Evolutionary conservation across 2,113 vertebrate species (phyloP), one percentile per base, ranked within the genome.

Genomic region (Stictonetta naevosa): DNA sequence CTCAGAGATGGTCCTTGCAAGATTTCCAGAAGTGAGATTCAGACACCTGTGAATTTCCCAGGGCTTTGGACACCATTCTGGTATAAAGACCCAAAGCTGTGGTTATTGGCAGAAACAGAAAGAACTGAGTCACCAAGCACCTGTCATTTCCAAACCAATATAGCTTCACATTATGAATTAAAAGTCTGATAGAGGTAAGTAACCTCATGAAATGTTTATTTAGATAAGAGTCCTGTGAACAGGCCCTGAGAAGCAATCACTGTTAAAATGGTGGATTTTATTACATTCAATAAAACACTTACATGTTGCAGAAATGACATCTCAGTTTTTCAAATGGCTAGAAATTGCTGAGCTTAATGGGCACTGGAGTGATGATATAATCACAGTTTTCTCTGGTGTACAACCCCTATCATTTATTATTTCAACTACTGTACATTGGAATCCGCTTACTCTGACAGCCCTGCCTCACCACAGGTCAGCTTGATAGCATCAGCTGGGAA

Each of bases 331-430:
- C 88, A 96, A 94, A 93, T 75, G 85, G 77, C 80, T 83, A 83
- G 84, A 86, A 95, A 67, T 90, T 93, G 34, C 89, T 95, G 88
- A 96, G 74, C 92, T 97, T 95, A 96, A 92, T 96, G 93, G 80
- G 36, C 26, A 69, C 69, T 53, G 71, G 75, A 95, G 80, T 87
- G 95, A 96, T 95, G 89, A 85, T 83, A 96, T 96, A 95, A 97
- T 96, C 82, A 93, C 86, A 75, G 87, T 95, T 95, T 93, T 90
- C 89, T 96, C 91, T 80, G 71, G 59, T 67, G 75, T 81, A 75
- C 64, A 84, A 31, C 71, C 52, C 56, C 84, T 77, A 72, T 81
- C 63, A 83, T 96, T 96, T 95, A 91, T 97, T 93, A 93, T 93
- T 97, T 95, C 88, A 59, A 66, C 80, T 75, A 42, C 59, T 91